Percentiles rank a stretch among this genome's conserved stretches.
Evolutionary conservation across 2,888 invertebrate species (phyloP).

Genomic region (Therioaphis trifolii): DNA sequence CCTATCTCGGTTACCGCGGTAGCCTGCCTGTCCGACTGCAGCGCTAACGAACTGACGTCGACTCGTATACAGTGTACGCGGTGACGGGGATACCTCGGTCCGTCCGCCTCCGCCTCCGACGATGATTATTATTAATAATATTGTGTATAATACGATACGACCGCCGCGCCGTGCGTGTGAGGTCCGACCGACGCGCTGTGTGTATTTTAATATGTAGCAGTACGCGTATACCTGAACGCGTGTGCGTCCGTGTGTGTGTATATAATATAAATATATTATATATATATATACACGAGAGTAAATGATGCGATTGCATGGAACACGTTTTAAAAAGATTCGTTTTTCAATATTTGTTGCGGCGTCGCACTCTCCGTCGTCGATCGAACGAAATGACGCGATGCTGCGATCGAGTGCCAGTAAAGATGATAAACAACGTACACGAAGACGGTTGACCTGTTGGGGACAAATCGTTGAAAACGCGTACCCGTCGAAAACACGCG

Average conservation of each 20-base stretch:
- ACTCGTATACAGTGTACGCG: no score
- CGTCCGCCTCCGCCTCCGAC: neutral
- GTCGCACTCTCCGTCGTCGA: no score
- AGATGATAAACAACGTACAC: no score
- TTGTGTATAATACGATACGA: neutral
- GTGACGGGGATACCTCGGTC: neutral
- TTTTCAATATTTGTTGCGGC: neutral
- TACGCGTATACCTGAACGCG: no score
- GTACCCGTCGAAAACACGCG: no score
- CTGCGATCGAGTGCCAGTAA: no score
- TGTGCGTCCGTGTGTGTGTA: neutral
- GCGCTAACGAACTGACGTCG: slow-evolving; percentile 27
- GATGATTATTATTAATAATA: slow-evolving; percentile 15
- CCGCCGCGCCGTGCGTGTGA: slow-evolving; percentile 20
- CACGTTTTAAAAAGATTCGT: slow-evolving; percentile 6
- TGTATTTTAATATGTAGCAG: neutral
- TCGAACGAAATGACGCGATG: no score
- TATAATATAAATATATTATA: no score
- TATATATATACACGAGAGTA: neutral
- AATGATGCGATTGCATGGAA: no score
- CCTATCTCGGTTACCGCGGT: slow-evolving; percentile 6
- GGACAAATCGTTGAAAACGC: no score
- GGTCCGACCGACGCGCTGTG: neutral
- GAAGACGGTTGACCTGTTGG: no score
- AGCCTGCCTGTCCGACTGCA: neutral